Base-by-base conservation (phyloP, 2,888 invertebrate species). In the Gortyna flavago region DNA sequence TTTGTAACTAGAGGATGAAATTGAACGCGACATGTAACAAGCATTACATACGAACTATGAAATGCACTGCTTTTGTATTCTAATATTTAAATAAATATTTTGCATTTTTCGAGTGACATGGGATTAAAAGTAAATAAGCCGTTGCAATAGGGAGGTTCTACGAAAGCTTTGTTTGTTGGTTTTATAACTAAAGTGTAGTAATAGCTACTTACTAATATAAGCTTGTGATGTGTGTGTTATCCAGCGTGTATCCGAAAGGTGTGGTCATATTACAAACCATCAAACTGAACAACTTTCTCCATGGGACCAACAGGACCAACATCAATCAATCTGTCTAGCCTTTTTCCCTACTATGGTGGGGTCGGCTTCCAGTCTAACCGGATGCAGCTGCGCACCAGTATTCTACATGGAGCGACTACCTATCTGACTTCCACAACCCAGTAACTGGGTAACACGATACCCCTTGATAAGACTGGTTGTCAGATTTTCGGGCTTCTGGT, bases 1-100 rank as follows among this genome's bases (percentile, higher is more conserved):
- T 80, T 82, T 85, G 83, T 86, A 85, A 84, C 79, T 80, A 85
- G 80, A 74, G 79, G 71, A 86, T 86, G 82, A 84, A 90, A 88
- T 80, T 84, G 66, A 74, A 85, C 67, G 83, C 75, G 71, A 85
- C 81, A 83, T 65, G 81, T 81, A 83, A 85, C 78, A 61, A 65
- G 75, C 77, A 84, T 86, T 83, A 76, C 57, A 59, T 67, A 66
- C 72, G 79, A 71, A 74, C n/a, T 87, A 83, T 69, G 41, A 79
- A 87, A 83, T 74, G 67, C 66, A 59, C 73, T 75, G 61, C 61
- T 85, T 85, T 76, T 85, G 74, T 80, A 64, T 77, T 70, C 80
- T 70, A 70, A 66, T 80, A 71, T n/a, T n/a, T n/a, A n/a, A n/a
- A n/a, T 80, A 81, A 84, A 82, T 81, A 71, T 78, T 86, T 76